phyloP scores from a whole-genome alignment of 2,113 vertebrate genomes.

The Leptobrachium leishanense region DNA sequence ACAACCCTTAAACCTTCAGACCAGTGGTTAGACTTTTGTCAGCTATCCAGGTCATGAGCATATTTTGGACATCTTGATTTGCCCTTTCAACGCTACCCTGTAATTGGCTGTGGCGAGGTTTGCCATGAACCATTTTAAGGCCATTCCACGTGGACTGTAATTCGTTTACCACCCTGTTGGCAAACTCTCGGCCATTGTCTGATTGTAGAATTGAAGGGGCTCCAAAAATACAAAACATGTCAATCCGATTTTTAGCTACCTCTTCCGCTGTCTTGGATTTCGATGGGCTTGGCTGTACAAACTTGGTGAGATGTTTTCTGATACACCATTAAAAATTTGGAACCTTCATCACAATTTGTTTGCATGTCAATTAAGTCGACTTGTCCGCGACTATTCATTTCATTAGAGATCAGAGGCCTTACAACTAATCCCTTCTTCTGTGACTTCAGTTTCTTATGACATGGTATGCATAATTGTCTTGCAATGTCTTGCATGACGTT shows the following conservation, averaged over 20 bases:
- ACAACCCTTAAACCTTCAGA: too few relatives aligned
- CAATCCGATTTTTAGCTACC: background rate
- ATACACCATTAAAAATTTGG: background rate
- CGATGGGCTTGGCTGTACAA: background rate
- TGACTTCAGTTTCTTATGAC: background rate
- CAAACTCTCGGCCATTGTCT: background rate
- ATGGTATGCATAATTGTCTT: background rate
- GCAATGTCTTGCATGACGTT: background rate
- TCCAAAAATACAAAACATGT: background rate
- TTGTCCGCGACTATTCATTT: background rate
- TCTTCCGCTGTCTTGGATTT: slow-evolving; percentile 1
- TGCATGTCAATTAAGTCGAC: background rate
- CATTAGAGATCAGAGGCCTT: too few relatives aligned
- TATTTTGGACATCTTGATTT: background rate
- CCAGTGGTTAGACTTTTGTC: background rate
- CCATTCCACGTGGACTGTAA: too few relatives aligned
- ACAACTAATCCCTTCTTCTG: background rate
- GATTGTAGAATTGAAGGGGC: background rate
- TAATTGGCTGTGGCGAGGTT: background rate
- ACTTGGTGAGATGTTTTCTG: background rate
- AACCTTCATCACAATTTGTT: background rate
- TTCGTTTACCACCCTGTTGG: too few relatives aligned
- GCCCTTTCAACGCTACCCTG: background rate
- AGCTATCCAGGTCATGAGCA: background rate
- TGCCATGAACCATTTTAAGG: too few relatives aligned